Conservation (phyloP, 2,113 vertebrate genomes). For the Pelusios castaneus region DNA sequence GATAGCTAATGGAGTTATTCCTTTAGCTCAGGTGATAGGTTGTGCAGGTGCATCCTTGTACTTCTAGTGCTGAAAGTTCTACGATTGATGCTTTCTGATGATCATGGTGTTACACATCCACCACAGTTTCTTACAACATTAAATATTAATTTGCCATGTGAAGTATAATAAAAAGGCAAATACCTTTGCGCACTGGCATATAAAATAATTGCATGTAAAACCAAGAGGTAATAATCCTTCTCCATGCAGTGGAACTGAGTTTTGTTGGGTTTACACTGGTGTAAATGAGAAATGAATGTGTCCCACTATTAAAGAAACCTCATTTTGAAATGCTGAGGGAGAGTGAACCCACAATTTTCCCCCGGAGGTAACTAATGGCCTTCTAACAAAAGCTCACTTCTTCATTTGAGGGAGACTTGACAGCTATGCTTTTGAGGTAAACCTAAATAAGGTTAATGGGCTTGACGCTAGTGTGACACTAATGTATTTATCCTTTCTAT, state of each 20-base stretch:
- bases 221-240: not conserved
- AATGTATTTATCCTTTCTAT: not conserved
- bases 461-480: not conserved
- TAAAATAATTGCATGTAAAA: not conserved
- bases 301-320: not conserved
- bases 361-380: not conserved
- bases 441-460: not conserved
- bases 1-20: not conserved
- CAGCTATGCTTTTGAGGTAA: not conserved
- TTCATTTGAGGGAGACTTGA: not conserved
- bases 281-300: not conserved
- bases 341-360: fast-evolving
- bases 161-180: not conserved
- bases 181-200: not conserved
- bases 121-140: not conserved
- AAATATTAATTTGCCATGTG: not conserved
- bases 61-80: not conserved
- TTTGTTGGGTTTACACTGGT: not conserved
- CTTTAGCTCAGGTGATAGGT: not conserved
- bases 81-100: not conserved
- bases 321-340: not conserved
- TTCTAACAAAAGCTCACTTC: not conserved
- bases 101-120: not conserved
- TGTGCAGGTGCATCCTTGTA: not conserved
- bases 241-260: not conserved